phyloP scores from a whole-genome alignment of 2,888 invertebrate species.

The Agrotis exclamationis region DNA sequence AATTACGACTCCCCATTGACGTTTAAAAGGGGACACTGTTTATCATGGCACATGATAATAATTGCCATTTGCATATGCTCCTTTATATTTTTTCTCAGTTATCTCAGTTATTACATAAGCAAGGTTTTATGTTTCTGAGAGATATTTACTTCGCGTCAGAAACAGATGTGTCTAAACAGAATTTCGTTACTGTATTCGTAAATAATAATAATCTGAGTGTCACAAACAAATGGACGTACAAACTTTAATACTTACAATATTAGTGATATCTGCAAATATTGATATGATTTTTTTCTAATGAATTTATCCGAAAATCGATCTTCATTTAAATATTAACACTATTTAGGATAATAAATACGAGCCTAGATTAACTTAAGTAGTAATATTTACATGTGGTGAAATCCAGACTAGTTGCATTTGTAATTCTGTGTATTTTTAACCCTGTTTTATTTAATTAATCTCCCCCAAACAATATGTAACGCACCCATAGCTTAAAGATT shows the following conservation, averaged over 20 bases:
- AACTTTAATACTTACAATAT: not conserved
- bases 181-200: not conserved
- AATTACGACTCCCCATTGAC: slow-evolving; percentile 84
- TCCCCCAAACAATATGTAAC: slow-evolving; percentile 49
- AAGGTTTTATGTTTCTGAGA: not conserved
- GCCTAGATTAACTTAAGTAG: too few relatives aligned
- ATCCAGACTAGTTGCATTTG: not conserved
- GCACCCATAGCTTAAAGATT: slow-evolving; percentile 39
- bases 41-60: slow-evolving; percentile 59
- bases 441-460: slow-evolving; percentile 34
- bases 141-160: not conserved
- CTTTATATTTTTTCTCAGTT: not conserved
- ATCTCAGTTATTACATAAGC: not conserved
- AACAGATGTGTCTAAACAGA: not conserved
- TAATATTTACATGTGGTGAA: not conserved
- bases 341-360: too few relatives aligned
- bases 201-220: not conserved
- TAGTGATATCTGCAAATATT: not conserved
- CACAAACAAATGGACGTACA: not conserved
- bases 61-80: slow-evolving; percentile 54
- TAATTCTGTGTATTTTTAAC: slow-evolving; percentile 12
- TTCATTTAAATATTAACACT: too few relatives aligned
- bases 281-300: too few relatives aligned
- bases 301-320: too few relatives aligned
- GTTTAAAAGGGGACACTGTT: slow-evolving; percentile 77